A percentile compares a stretch with the other conserved stretches of the same genome.
These are phyloP conservation scores for Euzophera pinguis DNA, from an alignment of 2,888 invertebrate genomes.

Conservation along the genomic window DNA sequence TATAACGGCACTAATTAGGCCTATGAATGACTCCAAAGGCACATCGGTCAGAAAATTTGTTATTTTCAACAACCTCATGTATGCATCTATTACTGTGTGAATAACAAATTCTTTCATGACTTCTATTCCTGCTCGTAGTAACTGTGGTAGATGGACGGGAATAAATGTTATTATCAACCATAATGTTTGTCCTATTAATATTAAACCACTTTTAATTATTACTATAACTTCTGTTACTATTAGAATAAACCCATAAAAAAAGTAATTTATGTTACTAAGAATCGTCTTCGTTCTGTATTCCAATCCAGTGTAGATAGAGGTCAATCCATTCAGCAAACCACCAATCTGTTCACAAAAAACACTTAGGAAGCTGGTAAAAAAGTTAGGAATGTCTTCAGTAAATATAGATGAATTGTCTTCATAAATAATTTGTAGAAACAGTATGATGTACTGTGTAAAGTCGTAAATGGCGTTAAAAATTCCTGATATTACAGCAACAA, in stretches of 20 bases:
- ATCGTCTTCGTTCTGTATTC: slow-evolving; percentile 31
- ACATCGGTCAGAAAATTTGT: slow-evolving; percentile 71
- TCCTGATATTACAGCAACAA: slow-evolving; percentile 45
- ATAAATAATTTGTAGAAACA: slow-evolving; percentile 63
- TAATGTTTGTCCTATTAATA: slow-evolving; percentile 57
- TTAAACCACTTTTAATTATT: slow-evolving; percentile 44
- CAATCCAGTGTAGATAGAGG: slow-evolving; percentile 29
- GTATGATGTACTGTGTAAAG: slow-evolving; percentile 34
- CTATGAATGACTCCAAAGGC: slow-evolving; percentile 67
- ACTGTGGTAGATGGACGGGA: slow-evolving; percentile 58
- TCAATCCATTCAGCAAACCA: slow-evolving; percentile 35
- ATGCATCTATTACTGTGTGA: slow-evolving; percentile 40
- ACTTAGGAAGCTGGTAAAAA: slow-evolving; percentile 32
- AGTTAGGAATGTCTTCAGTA: slow-evolving; percentile 60
- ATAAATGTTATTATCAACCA: slow-evolving; percentile 67
- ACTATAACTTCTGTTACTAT: slow-evolving; percentile 45
- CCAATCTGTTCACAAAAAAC: slow-evolving; percentile 29
- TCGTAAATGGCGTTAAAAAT: slow-evolving; percentile 34
- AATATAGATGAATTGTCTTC: slow-evolving; percentile 64
- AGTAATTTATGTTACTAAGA: slow-evolving; percentile 34
- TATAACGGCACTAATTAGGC: slow-evolving; percentile 57
- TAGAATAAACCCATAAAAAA: slow-evolving; percentile 33
- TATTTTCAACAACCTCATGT: slow-evolving; percentile 54
- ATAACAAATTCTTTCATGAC: slow-evolving; percentile 36
- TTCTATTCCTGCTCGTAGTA: slow-evolving; percentile 39